These are phyloP conservation scores for Nomada lathburiana DNA, from an alignment of 2,888 invertebrate genomes.

Conservation along the genomic window DNA sequence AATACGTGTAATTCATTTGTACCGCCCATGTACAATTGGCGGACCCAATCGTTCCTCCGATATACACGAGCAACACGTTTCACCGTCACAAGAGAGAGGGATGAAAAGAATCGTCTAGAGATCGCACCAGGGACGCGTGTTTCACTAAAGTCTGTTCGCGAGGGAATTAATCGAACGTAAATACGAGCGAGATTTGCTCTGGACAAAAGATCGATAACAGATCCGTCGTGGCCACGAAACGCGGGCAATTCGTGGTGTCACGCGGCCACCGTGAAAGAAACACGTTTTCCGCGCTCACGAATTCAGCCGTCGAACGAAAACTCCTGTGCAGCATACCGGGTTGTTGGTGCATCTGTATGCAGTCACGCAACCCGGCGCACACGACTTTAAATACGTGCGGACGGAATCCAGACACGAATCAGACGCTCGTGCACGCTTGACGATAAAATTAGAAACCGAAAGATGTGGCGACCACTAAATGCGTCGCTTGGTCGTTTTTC, in stretches of 20 bases:
- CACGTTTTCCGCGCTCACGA: slow-evolving; percentile 27
- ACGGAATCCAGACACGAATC: slow-evolving; percentile 53
- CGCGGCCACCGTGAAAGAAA: not conserved
- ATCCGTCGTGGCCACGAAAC: slow-evolving; percentile 18
- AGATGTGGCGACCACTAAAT: slow-evolving; percentile 24
- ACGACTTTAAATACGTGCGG: slow-evolving; percentile 1
- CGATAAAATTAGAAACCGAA: slow-evolving; percentile 50
- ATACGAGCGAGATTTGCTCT: slow-evolving; percentile 15
- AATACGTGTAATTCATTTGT: slow-evolving; percentile 9
- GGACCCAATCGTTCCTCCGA: not conserved
- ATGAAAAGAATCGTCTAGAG: not conserved
- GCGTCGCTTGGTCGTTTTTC: slow-evolving; percentile 6
- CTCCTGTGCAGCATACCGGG: not conserved
- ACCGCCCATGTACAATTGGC: not conserved
- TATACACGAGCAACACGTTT: not conserved
- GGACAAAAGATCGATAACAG: slow-evolving; percentile 4
- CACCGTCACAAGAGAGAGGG: not conserved
- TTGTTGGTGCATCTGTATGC: slow-evolving; percentile 26
- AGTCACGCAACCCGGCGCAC: slow-evolving; percentile 28
- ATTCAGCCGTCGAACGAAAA: not conserved
- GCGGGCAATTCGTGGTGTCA: not conserved
- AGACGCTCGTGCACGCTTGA: slow-evolving; percentile 30
- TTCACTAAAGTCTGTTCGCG: slow-evolving; percentile 22
- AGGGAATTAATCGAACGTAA: slow-evolving; percentile 41
- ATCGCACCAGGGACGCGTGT: not conserved